phyloP scores from a whole-genome alignment of 2,888 invertebrate genomes.

The Trimorus sp. region DNA sequence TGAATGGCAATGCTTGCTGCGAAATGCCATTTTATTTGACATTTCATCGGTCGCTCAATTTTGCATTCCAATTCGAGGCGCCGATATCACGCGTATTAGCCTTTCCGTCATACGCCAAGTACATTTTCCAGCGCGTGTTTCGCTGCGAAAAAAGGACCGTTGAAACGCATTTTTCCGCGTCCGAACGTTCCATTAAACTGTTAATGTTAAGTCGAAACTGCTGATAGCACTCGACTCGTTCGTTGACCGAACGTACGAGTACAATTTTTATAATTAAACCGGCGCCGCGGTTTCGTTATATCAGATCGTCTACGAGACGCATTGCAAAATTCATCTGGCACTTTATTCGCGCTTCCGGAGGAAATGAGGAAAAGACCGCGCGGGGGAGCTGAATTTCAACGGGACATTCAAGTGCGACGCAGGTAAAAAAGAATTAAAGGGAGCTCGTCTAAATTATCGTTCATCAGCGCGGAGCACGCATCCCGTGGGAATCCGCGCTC shows the following conservation, averaged over 20 bases:
- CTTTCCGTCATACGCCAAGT: slow-evolving; percentile 22
- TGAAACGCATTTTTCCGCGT: background rate
- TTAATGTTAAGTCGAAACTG: too few species aligned
- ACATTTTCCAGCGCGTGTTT: slow-evolving; percentile 16
- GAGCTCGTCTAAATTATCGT: slow-evolving; percentile 77
- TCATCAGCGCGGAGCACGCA: slow-evolving; percentile 74
- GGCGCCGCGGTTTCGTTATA: slow-evolving; percentile 25
- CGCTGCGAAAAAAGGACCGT: background rate
- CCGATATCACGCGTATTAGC: slow-evolving; percentile 38
- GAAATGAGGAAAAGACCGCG: slow-evolving; percentile 36
- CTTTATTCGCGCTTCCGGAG: slow-evolving; percentile 51
- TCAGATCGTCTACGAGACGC: slow-evolving; percentile 29
- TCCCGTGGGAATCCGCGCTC: slow-evolving; percentile 77
- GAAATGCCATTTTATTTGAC: slow-evolving; percentile 47
- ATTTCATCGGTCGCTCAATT: slow-evolving; percentile 37
- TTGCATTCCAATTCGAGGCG: slow-evolving; percentile 37
- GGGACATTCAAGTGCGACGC: slow-evolving; percentile 47
- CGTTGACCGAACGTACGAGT: slow-evolving; percentile 22
- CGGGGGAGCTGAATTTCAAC: slow-evolving; percentile 45
- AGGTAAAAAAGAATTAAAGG: slow-evolving; percentile 69
- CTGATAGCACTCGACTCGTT: slow-evolving; percentile 5
- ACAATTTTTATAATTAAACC: slow-evolving; percentile 32
- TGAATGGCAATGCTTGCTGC: slow-evolving; percentile 27
- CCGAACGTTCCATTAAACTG: too few species aligned
- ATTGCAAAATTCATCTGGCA: slow-evolving; percentile 50